Evolutionary conservation across 2,797 vertebrate species (phyloP), one percentile per base, ranked within the genome.

Genomic region (Argyrosomus regius): DNA sequence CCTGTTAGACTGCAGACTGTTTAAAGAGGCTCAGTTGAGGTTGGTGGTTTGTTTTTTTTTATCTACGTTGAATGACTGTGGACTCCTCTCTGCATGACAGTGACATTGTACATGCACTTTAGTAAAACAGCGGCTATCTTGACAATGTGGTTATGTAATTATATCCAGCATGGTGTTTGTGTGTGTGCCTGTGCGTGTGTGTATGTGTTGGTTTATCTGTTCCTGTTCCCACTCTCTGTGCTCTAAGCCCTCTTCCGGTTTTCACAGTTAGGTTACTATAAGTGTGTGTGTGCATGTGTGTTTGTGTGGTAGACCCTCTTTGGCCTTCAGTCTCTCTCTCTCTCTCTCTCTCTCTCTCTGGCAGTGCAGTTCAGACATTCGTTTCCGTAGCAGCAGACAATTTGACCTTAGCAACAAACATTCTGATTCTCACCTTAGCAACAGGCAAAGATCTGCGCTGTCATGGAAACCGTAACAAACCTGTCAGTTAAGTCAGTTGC

Each of bases 391-490:
- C 83, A 76, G 78, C 75, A 88, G 76, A 88, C 88, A 81, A 73
- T 87, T 78, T 89, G 85, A 91, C 81, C 86, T 86, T 81, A 86
- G 89, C 80, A 89, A 85, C 84, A 86, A 71, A 87, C 78, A 81
- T 87, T 83, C 74, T 6, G 60, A 82, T 73, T 88, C 79, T 75
- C 59, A 73, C 83, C 87, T 65, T 88, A 89, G 88, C 87, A 91
- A 91, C 89, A 72, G 77, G 78, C 78, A 69, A 58, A 79, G 70
- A 81, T 83, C 69, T 87, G 58, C 6, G 75, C 79, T 88, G 86
- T 90, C 91, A 91, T 92, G 89, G 91, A 86, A 92, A 92, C 90
- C 1, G 69, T 64, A 82, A 77, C 87, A 87, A 85, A 87, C 75
- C 83, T 90, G 87, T 88, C 85, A 84, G 72, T 88, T 71, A 75